A percentile compares a stretch with the other conserved stretches of the same genome.
phyloP scores from a whole-genome alignment of 2,113 vertebrate species.

The Phyllostomus hastatus region DNA sequence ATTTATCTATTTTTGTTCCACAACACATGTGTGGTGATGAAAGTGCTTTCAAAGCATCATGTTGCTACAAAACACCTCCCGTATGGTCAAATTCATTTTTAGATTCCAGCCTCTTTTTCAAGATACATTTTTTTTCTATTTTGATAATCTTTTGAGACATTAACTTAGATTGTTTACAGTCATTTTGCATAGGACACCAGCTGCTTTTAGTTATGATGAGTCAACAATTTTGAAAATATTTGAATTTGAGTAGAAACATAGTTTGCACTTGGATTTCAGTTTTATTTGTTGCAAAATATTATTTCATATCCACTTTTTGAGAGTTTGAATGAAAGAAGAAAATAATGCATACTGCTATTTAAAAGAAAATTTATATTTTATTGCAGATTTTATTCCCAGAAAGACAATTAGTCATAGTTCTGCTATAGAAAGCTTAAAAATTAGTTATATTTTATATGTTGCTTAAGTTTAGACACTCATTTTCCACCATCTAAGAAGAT shows the following conservation, averaged over 20 bases:
- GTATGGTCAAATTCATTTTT: slow-evolving; percentile 61
- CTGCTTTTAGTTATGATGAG: slow-evolving; percentile 72
- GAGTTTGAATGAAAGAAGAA: slow-evolving; percentile 68
- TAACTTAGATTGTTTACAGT: slow-evolving; percentile 75
- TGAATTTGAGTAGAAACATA: slow-evolving; percentile 73
- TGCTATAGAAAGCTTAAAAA: background rate
- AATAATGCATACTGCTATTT: background rate
- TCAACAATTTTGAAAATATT: slow-evolving; percentile 74
- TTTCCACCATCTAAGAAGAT: background rate
- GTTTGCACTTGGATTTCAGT: slow-evolving; percentile 69
- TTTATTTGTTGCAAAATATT: slow-evolving; percentile 65
- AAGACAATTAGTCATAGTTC: background rate
- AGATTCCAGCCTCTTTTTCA: slow-evolving; percentile 38
- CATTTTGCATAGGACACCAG: slow-evolving; percentile 75
- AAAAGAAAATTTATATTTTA: background rate
- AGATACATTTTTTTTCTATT: slow-evolving; percentile 29
- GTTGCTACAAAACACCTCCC: slow-evolving; percentile 38
- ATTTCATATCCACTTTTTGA: slow-evolving; percentile 58
- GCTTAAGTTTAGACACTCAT: background rate
- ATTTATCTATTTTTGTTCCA: slow-evolving; percentile 63
- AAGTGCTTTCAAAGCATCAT: slow-evolving; percentile 54
- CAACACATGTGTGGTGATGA: slow-evolving; percentile 36
- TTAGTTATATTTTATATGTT: background rate
- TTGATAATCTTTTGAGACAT: background rate
- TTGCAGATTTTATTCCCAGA: background rate